Evolutionary conservation across 2,113 vertebrate species (phyloP).

Genomic region (Ursus arctos): DNA sequence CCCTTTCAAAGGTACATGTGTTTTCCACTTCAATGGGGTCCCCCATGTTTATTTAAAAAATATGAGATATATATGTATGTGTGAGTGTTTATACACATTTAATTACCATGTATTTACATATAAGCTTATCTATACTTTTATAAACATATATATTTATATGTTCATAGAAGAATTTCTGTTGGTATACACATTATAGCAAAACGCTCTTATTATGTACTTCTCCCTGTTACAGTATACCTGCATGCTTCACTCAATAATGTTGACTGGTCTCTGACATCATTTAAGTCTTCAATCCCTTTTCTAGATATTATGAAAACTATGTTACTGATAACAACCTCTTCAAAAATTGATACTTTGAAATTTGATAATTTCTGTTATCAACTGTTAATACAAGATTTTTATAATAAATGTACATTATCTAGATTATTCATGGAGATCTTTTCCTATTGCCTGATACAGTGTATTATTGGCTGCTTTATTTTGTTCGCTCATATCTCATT

Average conservation of each 20-base stretch:
- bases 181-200: neutral
- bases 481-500: neutral
- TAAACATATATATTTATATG: neutral
- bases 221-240: neutral
- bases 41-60: neutral
- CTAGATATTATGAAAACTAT: neutral
- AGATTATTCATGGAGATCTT: neutral
- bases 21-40: neutral
- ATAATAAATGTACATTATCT: neutral
- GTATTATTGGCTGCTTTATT: neutral
- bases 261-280: neutral
- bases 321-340: neutral
- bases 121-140: neutral
- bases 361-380: neutral
- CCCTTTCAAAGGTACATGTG: neutral
- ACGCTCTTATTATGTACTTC: neutral
- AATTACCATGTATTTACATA: neutral
- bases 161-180: neutral
- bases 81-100: neutral
- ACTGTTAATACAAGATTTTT: neutral
- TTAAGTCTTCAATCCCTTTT: neutral
- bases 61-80: neutral
- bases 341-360: conserved; percentile 27
- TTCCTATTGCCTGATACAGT: neutral
- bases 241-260: neutral